phyloP scores from a whole-genome alignment of 1,140 invertebrate species.

The Bombus affinis region DNA sequence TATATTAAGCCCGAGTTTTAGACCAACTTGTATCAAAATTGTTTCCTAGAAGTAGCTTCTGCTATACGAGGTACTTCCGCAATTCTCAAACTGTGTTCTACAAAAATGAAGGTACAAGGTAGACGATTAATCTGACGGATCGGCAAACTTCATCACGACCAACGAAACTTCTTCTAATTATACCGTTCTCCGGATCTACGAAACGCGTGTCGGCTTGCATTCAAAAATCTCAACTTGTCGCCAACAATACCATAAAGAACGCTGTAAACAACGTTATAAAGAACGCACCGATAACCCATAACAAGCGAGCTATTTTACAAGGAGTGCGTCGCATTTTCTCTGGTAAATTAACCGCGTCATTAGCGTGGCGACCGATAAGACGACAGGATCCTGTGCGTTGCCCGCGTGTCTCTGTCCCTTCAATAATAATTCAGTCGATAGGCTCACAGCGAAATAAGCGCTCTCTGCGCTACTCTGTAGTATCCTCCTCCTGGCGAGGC shows the following conservation, averaged over 20 bases:
- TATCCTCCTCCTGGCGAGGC: not conserved
- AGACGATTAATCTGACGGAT: too few species aligned
- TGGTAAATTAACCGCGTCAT: not conserved
- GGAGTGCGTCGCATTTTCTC: not conserved
- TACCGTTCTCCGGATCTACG: too few species aligned
- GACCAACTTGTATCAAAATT: too few species aligned
- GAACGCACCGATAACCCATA: not conserved
- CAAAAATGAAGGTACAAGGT: too few species aligned
- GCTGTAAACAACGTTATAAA: not conserved
- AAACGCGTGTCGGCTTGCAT: not conserved
- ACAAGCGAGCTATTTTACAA: not conserved
- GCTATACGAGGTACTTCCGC: too few species aligned
- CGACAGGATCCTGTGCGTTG: not conserved
- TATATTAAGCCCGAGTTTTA: too few species aligned
- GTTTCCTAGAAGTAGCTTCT: too few species aligned
- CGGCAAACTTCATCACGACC: too few species aligned
- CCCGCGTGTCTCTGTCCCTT: not conserved
- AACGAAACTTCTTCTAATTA: too few species aligned
- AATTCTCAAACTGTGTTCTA: too few species aligned
- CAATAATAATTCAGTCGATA: slow-evolving; percentile 23
- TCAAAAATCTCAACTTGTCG: not conserved
- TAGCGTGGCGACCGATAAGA: not conserved
- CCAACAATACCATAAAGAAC: not conserved
- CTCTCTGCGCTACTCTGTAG: too few species aligned
- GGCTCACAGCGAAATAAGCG: too few species aligned